Percentiles rank a stretch among this genome's conserved stretches.
Conservation (phyloP, 2,113 vertebrate genomes). For the Thryonomys swinderianus region DNA sequence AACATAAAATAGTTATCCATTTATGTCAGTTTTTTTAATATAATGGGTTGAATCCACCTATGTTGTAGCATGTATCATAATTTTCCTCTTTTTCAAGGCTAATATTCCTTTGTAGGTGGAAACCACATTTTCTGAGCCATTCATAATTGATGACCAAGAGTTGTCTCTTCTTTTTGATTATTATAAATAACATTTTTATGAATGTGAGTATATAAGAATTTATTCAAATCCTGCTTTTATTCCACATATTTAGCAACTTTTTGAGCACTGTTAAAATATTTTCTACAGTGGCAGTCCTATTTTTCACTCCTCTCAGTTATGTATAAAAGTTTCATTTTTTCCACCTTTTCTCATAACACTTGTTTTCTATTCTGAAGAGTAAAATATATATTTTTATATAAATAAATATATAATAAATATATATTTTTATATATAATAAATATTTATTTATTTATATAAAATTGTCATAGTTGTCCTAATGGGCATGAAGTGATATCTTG, state of each 20-base stretch:
- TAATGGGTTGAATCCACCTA: background rate
- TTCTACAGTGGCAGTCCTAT: background rate
- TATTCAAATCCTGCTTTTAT: background rate
- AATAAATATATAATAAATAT: no score
- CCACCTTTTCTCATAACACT: background rate
- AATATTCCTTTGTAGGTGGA: background rate
- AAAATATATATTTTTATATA: no score
- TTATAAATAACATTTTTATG: background rate
- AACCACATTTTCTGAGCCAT: background rate
- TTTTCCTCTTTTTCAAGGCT: background rate
- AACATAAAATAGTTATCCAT: background rate
- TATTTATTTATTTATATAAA: no score
- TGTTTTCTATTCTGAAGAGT: background rate
- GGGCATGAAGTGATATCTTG: background rate
- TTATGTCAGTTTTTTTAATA: background rate
- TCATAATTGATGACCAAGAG: background rate
- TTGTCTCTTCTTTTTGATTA: background rate
- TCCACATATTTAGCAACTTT: background rate
- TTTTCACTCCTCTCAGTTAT: background rate
- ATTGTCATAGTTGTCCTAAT: background rate
- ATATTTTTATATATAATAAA: no score
- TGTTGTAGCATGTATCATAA: no score
- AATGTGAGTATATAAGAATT: background rate
- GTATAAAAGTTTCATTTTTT: background rate
- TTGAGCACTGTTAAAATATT: background rate